Base-by-base conservation (phyloP, 53 echinoderm and acorn worm species). In the Echinarachnius parma region DNA sequence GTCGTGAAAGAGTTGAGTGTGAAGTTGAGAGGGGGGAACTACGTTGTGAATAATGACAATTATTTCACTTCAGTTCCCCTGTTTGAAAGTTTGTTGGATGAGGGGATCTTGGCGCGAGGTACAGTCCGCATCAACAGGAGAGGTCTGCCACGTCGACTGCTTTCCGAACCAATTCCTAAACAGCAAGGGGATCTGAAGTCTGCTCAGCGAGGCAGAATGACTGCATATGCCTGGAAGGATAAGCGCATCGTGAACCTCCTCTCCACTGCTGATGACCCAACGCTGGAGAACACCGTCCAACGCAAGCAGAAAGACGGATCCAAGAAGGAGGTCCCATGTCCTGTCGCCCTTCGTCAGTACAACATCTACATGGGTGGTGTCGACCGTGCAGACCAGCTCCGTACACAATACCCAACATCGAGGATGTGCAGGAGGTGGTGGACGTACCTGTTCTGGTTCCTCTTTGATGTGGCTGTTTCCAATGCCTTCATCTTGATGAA, bases 351-450 rank as follows among this genome's bases (percentile, higher is more conserved):
- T 7, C 46, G 14, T 21, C 45, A 79, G 18, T 79, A 79, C 57
- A 79, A 79, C 44, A 34, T 16, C 5, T 79, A 54, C 66, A 79
- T 79, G 79, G 55, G 57, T 27, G 79, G 65, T 14, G 66, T 79
- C 0, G 79, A 79, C 25, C 55, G 34, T 16, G 48, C 62, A 4
- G 79, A 79, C 31, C 79, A 79, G 58, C n/a, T n/a, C n/a, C n/a
- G n/a, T n/a, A n/a, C n/a, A n/a, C n/a, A n/a, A n/a, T n/a, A n/a
- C n/a, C n/a, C n/a, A n/a, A n/a, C n/a, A n/a, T n/a, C n/a, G n/a
- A n/a, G n/a, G n/a, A n/a, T n/a, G n/a, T n/a, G n/a, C n/a, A n/a
- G n/a, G n/a, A n/a, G n/a, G n/a, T n/a, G n/a, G n/a, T n/a, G n/a
- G n/a, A n/a, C n/a, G n/a, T n/a, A n/a, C n/a, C n/a, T n/a, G n/a